Evolutionary conservation across 2,113 vertebrate species (phyloP).

Genomic region (Regulus satrapa): DNA sequence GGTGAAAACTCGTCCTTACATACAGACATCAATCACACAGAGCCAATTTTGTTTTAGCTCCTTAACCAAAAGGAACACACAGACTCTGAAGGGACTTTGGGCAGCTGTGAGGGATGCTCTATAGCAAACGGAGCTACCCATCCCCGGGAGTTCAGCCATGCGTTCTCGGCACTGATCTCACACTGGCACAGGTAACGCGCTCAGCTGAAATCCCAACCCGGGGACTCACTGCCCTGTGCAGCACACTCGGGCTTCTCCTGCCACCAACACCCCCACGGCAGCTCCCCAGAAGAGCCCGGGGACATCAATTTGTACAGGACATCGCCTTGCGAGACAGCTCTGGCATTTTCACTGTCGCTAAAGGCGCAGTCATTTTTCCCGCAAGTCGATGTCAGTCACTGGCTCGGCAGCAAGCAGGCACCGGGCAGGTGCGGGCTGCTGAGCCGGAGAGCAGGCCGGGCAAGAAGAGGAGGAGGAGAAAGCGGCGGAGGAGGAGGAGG

Average conservation of each 20-base stretch:
- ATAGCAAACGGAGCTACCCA: accelerated
- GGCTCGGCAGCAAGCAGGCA: neutral
- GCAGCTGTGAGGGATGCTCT: accelerated
- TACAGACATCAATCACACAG: neutral
- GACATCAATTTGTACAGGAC: accelerated
- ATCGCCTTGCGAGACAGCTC: neutral
- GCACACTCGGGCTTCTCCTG: neutral
- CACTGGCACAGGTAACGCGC: neutral
- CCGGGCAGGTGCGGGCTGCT: neutral
- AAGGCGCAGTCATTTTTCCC: neutral
- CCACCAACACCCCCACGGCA: accelerated
- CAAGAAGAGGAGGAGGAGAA: too few relatives aligned
- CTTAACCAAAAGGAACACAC: neutral
- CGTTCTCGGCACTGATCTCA: accelerated
- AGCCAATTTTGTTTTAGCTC: neutral
- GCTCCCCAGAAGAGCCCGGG: neutral
- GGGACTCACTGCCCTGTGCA: accelerated
- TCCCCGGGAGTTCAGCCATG: neutral
- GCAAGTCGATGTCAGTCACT: neutral
- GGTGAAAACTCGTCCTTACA: neutral
- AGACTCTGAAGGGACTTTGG: accelerated
- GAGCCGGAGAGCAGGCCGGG: neutral
- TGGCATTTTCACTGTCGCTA: accelerated
- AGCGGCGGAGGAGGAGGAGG: too few relatives aligned
- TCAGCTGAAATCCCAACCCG: neutral